A percentile compares a stretch with the other conserved stretches of the same genome.
Conservation (phyloP, 1,140 invertebrate species). For the Heliothis virescens region DNA sequence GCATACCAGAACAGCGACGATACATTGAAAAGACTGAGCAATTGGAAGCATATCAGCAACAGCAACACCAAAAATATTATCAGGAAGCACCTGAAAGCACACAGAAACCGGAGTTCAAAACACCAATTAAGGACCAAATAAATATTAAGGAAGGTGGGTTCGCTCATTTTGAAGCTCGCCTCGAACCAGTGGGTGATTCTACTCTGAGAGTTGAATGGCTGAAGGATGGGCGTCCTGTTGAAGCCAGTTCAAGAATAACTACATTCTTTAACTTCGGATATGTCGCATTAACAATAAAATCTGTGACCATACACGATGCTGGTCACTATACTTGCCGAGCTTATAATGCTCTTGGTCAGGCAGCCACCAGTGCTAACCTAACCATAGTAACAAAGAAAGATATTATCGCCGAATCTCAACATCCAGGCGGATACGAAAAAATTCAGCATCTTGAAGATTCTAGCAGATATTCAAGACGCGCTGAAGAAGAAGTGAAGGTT, state of each 20-base stretch:
- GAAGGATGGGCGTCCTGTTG: conserved; percentile 95
- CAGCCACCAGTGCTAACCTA: conserved; percentile 95
- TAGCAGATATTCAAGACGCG: conserved; percentile 88
- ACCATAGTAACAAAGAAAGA: conserved; percentile 95
- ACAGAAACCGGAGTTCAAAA: conserved; percentile 95
- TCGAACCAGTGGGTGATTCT: conserved; percentile 97
- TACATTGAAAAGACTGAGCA: conserved; percentile 97
- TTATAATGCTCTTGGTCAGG: conserved; percentile 95
- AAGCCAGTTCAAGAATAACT: conserved; percentile 97
- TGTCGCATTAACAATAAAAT: conserved; percentile 98
- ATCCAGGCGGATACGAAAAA: conserved; percentile 94
- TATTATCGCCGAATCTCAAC: conserved; percentile 94
- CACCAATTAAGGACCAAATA: conserved; percentile 95
- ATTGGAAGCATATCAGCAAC: conserved; percentile 95
- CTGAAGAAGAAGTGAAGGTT: conserved; percentile 91
- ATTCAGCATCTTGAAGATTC: conserved; percentile 96
- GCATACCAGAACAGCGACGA: conserved; percentile 96
- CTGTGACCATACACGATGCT: conserved; percentile 95
- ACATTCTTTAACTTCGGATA: conserved; percentile 99
- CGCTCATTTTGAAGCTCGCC: conserved; percentile 97
- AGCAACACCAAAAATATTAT: conserved; percentile 91
- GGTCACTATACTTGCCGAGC: conserved; percentile 97
- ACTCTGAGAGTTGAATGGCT: conserved; percentile 97
- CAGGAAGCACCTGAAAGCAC: conserved; percentile 92
- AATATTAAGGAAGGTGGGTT: conserved; percentile 96